Base-by-base conservation (phyloP, 2,888 invertebrate genomes). In the Tubulanus polymorphus region DNA sequence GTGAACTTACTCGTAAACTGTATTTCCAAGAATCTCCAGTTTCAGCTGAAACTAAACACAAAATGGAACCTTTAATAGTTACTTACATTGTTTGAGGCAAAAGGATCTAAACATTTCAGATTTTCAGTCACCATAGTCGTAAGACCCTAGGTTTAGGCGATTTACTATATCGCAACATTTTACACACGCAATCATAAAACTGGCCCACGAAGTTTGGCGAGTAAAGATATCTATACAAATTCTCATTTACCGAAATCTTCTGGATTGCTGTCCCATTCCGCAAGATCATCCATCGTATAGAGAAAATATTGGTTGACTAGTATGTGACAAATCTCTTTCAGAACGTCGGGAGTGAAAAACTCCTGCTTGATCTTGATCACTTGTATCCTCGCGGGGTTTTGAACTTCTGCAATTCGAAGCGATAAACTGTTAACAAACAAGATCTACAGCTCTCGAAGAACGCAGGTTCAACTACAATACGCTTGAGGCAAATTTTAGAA, bases 11-110 rank as follows among this genome's bases (percentile, higher is more conserved):
- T 84, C 90, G 85, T 60, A 93, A 82, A 70, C 88, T 91, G 75
- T 92, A 95, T 74, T 92, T 93, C 90, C 92, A 93, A n/a, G 89
- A 88, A 76, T 94, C 93, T 0, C 92, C 92, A 12, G 87, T 86
- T 76, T 93, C 92, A 70, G 91, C 91, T 41, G 87, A 76, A 59
- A 81, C 83, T 83, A 75, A 64, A 75, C n/a, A n/a, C n/a, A n/a
- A n/a, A n/a, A n/a, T n/a, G n/a, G n/a, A n/a, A n/a, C n/a, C n/a
- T n/a, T n/a, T n/a, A n/a, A n/a, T n/a, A n/a, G n/a, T n/a, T n/a
- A n/a, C n/a, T n/a, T n/a, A n/a, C n/a, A n/a, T n/a, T n/a, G n/a
- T n/a, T n/a, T n/a, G n/a, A n/a, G n/a, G n/a, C n/a, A n/a, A n/a
- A n/a, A n/a, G n/a, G n/a, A n/a, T n/a, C n/a, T n/a, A n/a, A n/a